These are phyloP conservation scores for Andrena trimmerana DNA, from an alignment of 2,888 invertebrate genomes.

Conservation along the genomic window DNA sequence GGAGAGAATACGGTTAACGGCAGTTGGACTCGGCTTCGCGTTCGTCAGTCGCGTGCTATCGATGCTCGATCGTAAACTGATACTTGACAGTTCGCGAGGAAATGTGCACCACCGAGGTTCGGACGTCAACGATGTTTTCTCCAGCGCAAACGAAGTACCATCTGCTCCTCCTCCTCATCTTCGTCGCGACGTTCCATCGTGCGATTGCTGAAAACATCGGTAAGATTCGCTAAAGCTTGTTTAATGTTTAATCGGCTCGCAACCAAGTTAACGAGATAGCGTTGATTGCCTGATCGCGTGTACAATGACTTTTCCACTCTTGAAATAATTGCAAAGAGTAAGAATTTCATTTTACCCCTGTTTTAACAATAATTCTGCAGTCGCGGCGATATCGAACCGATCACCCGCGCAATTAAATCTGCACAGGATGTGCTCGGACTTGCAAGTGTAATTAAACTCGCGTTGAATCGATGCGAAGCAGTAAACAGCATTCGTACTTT, in stretches of 20 bases:
- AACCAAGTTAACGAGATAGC: too few species aligned
- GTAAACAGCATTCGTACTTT: neutral
- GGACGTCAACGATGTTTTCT: neutral
- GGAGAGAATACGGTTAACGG: conserved; percentile 51
- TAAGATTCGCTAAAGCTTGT: conserved; percentile 3
- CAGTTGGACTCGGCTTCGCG: conserved; percentile 39
- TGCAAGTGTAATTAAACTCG: conserved; percentile 16
- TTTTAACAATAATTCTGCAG: neutral
- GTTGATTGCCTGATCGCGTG: too few species aligned
- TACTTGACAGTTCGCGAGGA: conserved; percentile 31
- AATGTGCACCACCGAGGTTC: neutral
- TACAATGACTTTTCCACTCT: neutral
- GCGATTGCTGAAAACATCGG: conserved; percentile 12
- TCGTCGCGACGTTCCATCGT: neutral
- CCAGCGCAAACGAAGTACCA: neutral
- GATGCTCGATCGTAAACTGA: conserved; percentile 66
- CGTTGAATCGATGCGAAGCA: conserved; percentile 2
- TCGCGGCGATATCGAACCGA: neutral
- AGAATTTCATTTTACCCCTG: neutral
- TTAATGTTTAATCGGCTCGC: neutral
- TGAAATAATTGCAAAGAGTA: neutral
- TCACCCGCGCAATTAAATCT: neutral
- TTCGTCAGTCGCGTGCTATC: conserved; percentile 72
- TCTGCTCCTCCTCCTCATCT: neutral
- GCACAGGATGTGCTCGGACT: conserved; percentile 19